Conservation (phyloP, 1,140 invertebrate species). For the Bathynomus jamesi region DNA sequence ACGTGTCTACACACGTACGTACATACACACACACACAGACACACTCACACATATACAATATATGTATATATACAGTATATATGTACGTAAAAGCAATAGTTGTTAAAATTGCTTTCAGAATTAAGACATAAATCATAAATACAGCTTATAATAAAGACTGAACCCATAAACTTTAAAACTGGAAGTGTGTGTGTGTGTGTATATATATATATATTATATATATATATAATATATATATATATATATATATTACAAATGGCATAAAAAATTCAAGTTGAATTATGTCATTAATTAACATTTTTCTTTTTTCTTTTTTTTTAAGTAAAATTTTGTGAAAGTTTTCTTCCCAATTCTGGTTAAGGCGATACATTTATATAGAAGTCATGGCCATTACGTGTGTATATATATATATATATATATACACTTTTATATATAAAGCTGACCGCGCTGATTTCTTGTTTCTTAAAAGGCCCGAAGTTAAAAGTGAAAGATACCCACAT, state of each 20-base stretch:
- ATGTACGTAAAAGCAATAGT: background rate
- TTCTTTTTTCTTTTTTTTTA: background rate
- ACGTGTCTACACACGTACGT: background rate
- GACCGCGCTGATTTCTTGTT: no score
- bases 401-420: background rate
- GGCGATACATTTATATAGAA: background rate
- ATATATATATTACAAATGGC: no score
- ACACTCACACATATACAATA: background rate
- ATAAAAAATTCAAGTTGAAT: background rate
- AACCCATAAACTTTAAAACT: background rate
- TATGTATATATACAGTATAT: background rate
- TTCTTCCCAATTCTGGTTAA: background rate
- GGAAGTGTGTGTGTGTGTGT: no score
- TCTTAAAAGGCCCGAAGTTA: no score
- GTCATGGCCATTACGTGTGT: background rate
- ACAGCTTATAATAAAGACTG: background rate
- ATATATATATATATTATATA: no score
- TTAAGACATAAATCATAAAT: background rate
- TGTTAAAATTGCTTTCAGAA: no score
- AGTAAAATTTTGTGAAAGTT: background rate
- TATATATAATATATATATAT: no score
- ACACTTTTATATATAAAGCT: background rate
- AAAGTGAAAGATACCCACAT: no score
- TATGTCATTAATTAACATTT: slow-evolving; percentile 1
- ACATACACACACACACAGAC: background rate